Percentiles rank a stretch among this genome's conserved stretches.
Evolutionary conservation across 2,888 invertebrate species (phyloP).

Genomic region (Dasysyrphus tricinctus): DNA sequence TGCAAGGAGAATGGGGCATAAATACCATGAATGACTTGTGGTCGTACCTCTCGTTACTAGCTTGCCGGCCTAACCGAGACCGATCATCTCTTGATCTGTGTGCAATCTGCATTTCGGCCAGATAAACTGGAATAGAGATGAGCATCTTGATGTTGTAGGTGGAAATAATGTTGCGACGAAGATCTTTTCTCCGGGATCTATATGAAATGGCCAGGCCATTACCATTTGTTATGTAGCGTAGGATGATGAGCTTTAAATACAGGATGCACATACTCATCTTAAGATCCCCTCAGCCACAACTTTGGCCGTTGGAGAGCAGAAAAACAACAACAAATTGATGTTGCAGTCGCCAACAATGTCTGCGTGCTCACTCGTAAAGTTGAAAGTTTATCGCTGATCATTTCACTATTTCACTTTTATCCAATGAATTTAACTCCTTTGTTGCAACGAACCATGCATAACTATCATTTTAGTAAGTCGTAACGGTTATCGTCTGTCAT

Average conservation of each 20-base stretch:
- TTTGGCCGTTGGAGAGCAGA: conserved; percentile 33
- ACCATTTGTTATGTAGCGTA: conserved; percentile 64
- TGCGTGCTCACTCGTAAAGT: conserved; percentile 69
- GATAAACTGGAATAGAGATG: conserved; percentile 40
- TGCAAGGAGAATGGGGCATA: conserved; percentile 70
- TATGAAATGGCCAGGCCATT: conserved; percentile 54
- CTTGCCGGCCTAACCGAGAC: conserved; percentile 35
- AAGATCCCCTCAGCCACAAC: conserved; percentile 6
- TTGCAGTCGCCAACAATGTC: conserved; percentile 39
- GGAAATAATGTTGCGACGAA: conserved; percentile 29
- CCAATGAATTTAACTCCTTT: conserved; percentile 54
- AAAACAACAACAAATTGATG: conserved; percentile 33
- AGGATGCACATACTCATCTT: conserved; percentile 42
- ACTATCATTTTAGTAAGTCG: conserved; percentile 64
- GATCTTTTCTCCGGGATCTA: conserved; percentile 38
- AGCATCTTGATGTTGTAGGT: conserved; percentile 38
- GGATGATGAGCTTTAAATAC: conserved; percentile 51
- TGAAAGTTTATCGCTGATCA: conserved; percentile 72
- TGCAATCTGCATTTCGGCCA: conserved; percentile 50
- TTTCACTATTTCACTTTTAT: conserved; percentile 72
- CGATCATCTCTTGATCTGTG: conserved; percentile 51
- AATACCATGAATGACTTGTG: conserved; percentile 55
- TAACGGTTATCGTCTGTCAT: conserved; percentile 56
- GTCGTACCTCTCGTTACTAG: neutral
- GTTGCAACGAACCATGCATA: conserved; percentile 54